Evolutionary conservation across 2,113 vertebrate genomes (phyloP), one percentile per base, ranked within the genome.

Genomic region (Notarius lentiginosus): DNA sequence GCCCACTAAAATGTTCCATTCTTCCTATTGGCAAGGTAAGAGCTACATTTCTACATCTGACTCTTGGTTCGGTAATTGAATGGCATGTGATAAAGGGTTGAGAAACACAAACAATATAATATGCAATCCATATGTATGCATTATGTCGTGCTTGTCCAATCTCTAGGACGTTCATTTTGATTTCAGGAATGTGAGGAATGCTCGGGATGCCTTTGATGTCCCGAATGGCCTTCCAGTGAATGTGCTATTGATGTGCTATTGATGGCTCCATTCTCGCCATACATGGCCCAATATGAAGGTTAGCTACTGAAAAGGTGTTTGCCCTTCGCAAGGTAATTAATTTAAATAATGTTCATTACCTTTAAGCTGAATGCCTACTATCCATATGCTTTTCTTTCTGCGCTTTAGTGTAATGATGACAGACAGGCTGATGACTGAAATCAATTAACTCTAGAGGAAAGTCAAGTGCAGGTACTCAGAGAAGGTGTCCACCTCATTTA

Each of bases 291-390:
- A 88, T 88, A 91, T 91, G 89, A 93, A 93, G 90, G 92, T 15
- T 90, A 89, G 89, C 79, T 84, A 89, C 93, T 93, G 87, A 92
- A 91, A 89, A 86, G 56, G 90, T 94, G 90, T 94, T 94, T 94
- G 94, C 92, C 94, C 94, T 95, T 95, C 94, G 90, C 87, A 65
- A 88, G 87, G 89, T 89, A 93, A 94, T 94, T 93, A 93, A 93
- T 92, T 89, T 85, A 88, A 92, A 94, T 92, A 94, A 94, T 90
- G 88, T 90, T 88, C 89, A 90, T 91, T 91, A 91, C 92, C 89
- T 92, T 91, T 91, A 93, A 93, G 90, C 87, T 55, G 91, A 89
- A 90, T 88, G 66, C 51, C 68, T 88, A 79, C 80, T 84, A 89
- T 88, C 85, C 87, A 86, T 55, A 84, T 81, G 56, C 72, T 53